Percentiles rank a stretch among this genome's conserved stretches.
phyloP scores from a whole-genome alignment of 2,113 vertebrate species.

The Pangasianodon gigas region DNA sequence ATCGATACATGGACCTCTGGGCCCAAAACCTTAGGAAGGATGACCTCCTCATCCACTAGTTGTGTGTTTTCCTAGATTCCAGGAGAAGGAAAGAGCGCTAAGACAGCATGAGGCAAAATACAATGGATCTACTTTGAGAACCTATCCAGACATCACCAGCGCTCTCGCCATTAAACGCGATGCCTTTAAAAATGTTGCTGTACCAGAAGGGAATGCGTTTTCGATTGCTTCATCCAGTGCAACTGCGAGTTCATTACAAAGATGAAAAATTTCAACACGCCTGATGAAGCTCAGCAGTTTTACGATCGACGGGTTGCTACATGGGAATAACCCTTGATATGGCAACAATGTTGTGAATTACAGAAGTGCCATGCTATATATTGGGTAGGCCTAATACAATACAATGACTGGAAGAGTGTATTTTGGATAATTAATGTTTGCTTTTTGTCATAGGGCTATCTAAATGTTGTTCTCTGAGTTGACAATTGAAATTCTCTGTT shows the following conservation, averaged over 20 bases:
- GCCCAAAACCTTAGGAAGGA: background rate
- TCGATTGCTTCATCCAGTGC: too few species aligned
- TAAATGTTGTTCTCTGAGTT: background rate
- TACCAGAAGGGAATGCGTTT: background rate
- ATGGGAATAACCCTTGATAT: too few species aligned
- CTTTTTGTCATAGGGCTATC: too few species aligned
- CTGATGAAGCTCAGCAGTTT: too few species aligned
- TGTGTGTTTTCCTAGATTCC: background rate
- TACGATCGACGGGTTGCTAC: too few species aligned
- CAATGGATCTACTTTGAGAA: background rate
- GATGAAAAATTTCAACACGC: too few species aligned
- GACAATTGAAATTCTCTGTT: background rate
- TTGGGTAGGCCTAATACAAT: background rate
- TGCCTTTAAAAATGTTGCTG: background rate
- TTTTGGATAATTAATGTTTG: too few species aligned
- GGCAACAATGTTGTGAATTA: too few species aligned
- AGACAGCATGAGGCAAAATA: background rate
- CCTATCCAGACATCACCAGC: background rate
- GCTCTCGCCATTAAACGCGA: background rate
- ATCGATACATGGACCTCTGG: background rate
- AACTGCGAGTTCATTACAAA: too few species aligned
- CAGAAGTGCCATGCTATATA: too few species aligned
- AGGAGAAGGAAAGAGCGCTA: background rate
- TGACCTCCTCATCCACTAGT: background rate
- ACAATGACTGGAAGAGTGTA: background rate